phyloP scores from a whole-genome alignment of 2,888 invertebrate genomes.

The Zele albiditarsus region DNA sequence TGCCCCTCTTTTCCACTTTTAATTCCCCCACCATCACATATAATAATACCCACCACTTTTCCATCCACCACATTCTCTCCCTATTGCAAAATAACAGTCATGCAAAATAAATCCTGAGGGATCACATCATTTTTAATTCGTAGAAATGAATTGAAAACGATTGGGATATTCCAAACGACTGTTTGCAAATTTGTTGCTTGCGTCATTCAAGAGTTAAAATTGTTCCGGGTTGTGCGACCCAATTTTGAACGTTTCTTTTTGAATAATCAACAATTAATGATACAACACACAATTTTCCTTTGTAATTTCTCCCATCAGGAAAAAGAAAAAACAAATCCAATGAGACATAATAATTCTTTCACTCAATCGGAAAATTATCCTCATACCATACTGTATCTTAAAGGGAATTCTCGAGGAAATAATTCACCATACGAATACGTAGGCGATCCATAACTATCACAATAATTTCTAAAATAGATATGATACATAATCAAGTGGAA shows the following conservation, averaged over 20 bases:
- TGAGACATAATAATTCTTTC: too few species aligned
- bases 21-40: not conserved
- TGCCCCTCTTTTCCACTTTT: not conserved
- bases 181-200: conserved; percentile 15
- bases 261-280: too few species aligned
- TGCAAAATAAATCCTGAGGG: not conserved
- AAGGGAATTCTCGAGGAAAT: too few species aligned
- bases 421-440: too few species aligned
- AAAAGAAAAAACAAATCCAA: too few species aligned
- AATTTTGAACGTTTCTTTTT: not conserved
- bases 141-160: conserved; percentile 24
- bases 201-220: not conserved
- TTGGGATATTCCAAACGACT: conserved; percentile 5
- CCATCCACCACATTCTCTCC: not conserved
- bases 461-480: too few species aligned
- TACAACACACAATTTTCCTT: too few species aligned
- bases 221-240: not conserved
- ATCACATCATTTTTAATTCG: conserved; percentile 3
- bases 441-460: too few species aligned
- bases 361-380: too few species aligned
- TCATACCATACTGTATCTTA: too few species aligned
- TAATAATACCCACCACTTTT: not conserved
- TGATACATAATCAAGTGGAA: too few species aligned
- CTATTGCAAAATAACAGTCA: not conserved
- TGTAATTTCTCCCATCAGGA: too few species aligned